Conservation (phyloP, 2,113 vertebrate genomes). For the Vanacampus margaritifer region DNA sequence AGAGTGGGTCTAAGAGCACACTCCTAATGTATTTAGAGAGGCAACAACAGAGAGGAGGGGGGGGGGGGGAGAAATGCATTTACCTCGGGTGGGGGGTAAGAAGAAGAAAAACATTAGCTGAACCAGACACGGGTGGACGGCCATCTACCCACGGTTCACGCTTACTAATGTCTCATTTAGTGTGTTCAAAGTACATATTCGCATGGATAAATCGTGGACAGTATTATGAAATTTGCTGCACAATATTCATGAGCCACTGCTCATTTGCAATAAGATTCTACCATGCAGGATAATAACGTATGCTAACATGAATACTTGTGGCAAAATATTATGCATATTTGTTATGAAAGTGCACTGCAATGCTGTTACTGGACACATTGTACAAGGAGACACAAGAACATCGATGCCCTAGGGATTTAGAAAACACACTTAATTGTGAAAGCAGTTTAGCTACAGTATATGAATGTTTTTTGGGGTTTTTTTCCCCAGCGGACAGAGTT, state of each 20-base stretch:
- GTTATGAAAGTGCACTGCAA: background rate
- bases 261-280: background rate
- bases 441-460: background rate
- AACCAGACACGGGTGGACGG: background rate
- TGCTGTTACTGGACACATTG: background rate
- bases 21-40: conserved; percentile 4
- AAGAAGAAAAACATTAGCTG: background rate
- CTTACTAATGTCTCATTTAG: background rate
- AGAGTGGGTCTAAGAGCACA: background rate
- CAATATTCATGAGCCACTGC: background rate
- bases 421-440: background rate
- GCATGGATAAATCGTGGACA: background rate
- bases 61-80: background rate
- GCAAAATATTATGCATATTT: background rate
- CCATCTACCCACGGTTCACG: background rate
- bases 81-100: background rate
- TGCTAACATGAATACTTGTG: background rate
- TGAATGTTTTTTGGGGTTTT: conserved; percentile 5
- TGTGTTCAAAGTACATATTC: background rate
- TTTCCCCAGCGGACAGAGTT: background rate
- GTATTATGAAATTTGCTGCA: background rate
- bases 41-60: background rate
- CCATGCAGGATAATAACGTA: background rate
- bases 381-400: background rate
- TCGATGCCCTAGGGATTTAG: background rate